Evolutionary conservation across 2,888 invertebrate genomes (phyloP), one percentile per base, ranked within the genome.

Genomic region (Leucania comma): DNA sequence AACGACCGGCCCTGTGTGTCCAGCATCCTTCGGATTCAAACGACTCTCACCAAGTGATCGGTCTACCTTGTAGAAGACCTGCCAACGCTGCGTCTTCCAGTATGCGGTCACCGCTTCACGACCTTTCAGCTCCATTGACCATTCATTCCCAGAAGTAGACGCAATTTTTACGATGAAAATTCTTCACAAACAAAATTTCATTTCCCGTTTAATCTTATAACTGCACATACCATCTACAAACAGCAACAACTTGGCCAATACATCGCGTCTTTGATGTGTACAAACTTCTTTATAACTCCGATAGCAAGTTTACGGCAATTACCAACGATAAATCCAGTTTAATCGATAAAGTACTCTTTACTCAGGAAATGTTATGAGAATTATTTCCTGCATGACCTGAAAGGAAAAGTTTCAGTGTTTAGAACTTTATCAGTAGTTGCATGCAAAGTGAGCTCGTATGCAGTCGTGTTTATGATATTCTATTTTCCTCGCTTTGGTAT

Each of bases 261-360:
- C 58, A 66, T 68, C 17, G 72, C 42, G 24, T 26, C 42, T 63
- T 65, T 72, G 53, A 60, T 68, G 42, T 56, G 35, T 51, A 24
- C 1, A 62, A 75, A 68, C 72, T 56, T 74, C 56, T 61, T 71
- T 76, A 63, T 48, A 58, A 51, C 54, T 72, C 35, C 42, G n/a
- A 38, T 61, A 58, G 48, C 54, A 32, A 67, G 53, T 67, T 72
- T 61, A 69, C 32, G 26, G 54, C 29, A 58, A 46, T 64, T 65
- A 58, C 22, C n/a, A 17, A 3, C 66, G 20, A 26, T 77, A 69
- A 72, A 76, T 72, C 58, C 32, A 14, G 42, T 64, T 64, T 69
- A 76, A 80, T 76, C 57, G 63, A 72, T 81, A 78, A 78, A 72
- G 54, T 68, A 56, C 48, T 32, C 22, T 51, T 38, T 53, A 57